phyloP scores from a whole-genome alignment of 2,797 vertebrate species.

The Hephaestus fuliginosus region DNA sequence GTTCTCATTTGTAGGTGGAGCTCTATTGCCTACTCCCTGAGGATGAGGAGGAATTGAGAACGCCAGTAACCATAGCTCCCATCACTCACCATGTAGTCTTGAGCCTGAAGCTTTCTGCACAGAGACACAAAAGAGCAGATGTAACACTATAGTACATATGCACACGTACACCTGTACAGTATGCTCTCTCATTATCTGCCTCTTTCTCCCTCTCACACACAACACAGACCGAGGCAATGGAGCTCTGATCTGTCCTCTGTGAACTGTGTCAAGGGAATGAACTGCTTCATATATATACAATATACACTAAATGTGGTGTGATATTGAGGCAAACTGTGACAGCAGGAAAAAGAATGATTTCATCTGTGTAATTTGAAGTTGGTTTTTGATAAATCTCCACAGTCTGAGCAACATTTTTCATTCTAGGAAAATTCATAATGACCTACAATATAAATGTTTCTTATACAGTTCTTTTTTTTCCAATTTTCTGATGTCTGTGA shows the following conservation, averaged over 20 bases:
- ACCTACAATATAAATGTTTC: not conserved
- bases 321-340: not conserved
- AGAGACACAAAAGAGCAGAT: conserved; percentile 66
- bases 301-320: not conserved
- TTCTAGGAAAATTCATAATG: not conserved
- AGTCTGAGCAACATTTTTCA: not conserved
- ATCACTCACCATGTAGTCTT: conserved; percentile 48
- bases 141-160: conserved; percentile 67
- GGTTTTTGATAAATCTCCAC: not conserved
- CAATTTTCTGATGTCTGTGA: not conserved
- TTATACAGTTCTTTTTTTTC: not conserved
- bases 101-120: conserved; percentile 46
- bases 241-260: conserved; percentile 27
- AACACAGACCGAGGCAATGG: conserved; percentile 16
- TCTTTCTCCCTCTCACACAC: conserved; percentile 52
- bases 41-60: conserved; percentile 48
- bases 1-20: conserved; percentile 39
- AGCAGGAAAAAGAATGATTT: not conserved
- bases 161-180: conserved; percentile 68
- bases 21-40: conserved; percentile 37
- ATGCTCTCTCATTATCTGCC: conserved; percentile 56
- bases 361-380: not conserved
- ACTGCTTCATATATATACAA: not conserved
- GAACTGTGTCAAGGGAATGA: conserved; percentile 18
- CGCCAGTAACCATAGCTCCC: conserved; percentile 54